Base-by-base conservation (phyloP, 2,113 vertebrate species). In the Azemiops feae region DNA sequence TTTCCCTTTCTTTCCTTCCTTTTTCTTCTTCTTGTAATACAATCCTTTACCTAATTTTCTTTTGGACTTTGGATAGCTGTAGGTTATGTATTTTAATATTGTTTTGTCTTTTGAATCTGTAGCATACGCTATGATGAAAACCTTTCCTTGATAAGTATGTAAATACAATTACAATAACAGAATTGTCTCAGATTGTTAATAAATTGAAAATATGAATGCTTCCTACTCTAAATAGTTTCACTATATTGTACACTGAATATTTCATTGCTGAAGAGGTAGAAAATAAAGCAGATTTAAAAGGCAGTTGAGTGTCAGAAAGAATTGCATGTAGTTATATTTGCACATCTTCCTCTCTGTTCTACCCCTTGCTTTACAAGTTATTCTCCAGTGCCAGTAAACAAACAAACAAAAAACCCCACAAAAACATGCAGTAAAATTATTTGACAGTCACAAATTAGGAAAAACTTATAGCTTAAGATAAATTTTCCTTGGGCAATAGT, bases 301-400 rank as follows among this genome's bases (percentile, higher is more conserved):
- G 22, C 47, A 89, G 30, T 39, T 58, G 50, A 25, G 10, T 43
- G 8, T 74, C 39, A 89, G 39, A 85, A 85, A 89, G 4, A 92
- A 25, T 2, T 47, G 1, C 55, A 89, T 55, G 16, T 20, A 81
- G 12, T 45, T 89, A 89, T 74, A 74, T 9, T 14, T 22, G 30
- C 43, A 64, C 6, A 23, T 85, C 9, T 94, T 53, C 12, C 88
- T 52, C 81, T 91, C 69, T 88, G 50, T 64, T 92, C 30, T 10
- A 45, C 2, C 89, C 10, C 3, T 18, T 92, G 30, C 39, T 95
- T 93, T 86, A 89, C 64, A 91, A 25, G 30, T 91, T 93, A 94
- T 93, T 91, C 14, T 34, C 92, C 94, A 95, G 94, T 94, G 88
- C 88, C 55, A 92, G 50, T 89, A 87, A 93, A 95, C 58, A 69